Conservation (phyloP, 2,888 invertebrate genomes). For the Spialia ferax region DNA sequence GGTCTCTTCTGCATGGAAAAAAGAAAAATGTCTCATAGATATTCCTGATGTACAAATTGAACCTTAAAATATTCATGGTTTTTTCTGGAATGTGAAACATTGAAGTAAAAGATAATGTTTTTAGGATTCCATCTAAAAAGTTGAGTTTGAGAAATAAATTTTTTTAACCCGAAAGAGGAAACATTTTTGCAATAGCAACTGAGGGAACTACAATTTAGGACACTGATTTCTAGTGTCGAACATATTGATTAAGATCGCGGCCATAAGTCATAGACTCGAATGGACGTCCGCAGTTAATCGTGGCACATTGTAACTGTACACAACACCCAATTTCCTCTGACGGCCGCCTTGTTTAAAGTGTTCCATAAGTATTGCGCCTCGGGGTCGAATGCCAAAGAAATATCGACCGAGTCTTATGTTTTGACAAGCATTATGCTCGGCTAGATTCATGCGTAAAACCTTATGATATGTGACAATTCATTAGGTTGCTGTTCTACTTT, state of each 20-base stretch:
- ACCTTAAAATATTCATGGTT: background rate
- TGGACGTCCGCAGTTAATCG: constrained; percentile 2
- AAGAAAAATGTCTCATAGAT: too few relatives aligned
- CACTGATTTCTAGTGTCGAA: background rate
- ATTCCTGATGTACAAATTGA: too few relatives aligned
- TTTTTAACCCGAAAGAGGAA: too few relatives aligned
- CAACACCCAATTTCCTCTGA: constrained; percentile 46
- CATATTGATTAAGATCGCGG: constrained; percentile 1
- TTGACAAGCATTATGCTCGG: constrained; percentile 44
- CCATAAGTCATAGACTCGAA: constrained; percentile 4
- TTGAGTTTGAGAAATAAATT: too few relatives aligned
- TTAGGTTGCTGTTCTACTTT: background rate
- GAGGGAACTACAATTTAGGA: background rate
- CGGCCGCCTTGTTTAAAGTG: constrained; percentile 40
- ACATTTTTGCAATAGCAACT: background rate
- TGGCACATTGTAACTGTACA: constrained; percentile 29
- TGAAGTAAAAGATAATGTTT: too few relatives aligned
- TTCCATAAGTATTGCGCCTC: constrained; percentile 46
- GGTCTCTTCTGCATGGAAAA: too few relatives aligned
- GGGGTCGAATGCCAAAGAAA: constrained; percentile 45
- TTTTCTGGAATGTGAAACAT: background rate
- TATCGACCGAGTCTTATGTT: background rate
- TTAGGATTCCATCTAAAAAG: too few relatives aligned
- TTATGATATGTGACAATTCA: constrained; percentile 43
- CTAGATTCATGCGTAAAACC: constrained; percentile 43